Percentiles rank a stretch among this genome's conserved stretches.
Conservation (phyloP, 2,113 vertebrate genomes). For the Lepidothrix coronata region DNA sequence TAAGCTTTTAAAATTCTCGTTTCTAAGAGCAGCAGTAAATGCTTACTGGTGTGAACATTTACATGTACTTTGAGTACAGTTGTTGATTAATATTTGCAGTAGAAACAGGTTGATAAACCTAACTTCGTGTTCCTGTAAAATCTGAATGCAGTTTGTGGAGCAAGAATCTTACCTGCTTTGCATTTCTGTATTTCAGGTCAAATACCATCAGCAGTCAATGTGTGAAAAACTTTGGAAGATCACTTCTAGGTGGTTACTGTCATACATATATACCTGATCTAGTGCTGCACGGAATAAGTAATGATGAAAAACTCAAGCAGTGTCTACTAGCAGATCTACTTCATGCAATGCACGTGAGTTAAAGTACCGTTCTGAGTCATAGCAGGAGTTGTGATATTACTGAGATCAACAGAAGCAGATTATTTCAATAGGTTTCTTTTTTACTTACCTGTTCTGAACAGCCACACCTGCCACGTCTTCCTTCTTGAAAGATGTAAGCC, state of each 20-base stretch:
- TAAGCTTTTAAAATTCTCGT: background rate
- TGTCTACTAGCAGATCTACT: conserved; percentile 79
- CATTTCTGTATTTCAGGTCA: conserved; percentile 71
- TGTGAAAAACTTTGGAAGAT: conserved; percentile 83
- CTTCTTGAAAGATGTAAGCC: background rate
- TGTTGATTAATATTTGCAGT: background rate
- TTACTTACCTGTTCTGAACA: background rate
- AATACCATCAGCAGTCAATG: conserved; percentile 75
- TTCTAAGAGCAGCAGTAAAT: background rate
- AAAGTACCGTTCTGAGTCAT: background rate
- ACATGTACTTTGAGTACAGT: background rate
- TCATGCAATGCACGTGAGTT: conserved; percentile 83
- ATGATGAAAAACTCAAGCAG: conserved; percentile 80
- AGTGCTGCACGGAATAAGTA: conserved; percentile 83
- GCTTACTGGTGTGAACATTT: background rate
- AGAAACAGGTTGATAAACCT: background rate
- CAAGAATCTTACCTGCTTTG: background rate
- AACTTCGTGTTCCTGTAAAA: background rate
- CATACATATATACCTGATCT: conserved; percentile 85
- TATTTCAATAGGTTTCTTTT: background rate
- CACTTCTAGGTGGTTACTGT: conserved; percentile 85
- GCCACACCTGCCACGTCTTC: background rate
- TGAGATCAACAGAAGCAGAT: background rate
- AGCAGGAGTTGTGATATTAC: background rate
- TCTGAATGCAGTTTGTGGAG: background rate